Base-by-base conservation (phyloP, 2,797 vertebrate species). In the Oryzias dopingdopingensis region DNA sequence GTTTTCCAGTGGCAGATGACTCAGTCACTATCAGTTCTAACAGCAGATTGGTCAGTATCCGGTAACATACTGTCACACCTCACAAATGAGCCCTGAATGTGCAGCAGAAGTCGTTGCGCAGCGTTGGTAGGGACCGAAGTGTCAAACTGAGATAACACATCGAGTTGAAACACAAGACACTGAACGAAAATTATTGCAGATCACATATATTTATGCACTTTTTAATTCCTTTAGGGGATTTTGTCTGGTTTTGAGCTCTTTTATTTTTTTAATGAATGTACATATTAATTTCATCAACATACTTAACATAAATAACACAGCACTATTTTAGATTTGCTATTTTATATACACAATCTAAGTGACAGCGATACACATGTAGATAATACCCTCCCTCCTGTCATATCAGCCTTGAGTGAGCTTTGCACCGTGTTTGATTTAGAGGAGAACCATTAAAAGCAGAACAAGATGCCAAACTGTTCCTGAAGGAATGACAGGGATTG, bases 301-400 rank as follows among this genome's bases (percentile, higher is more conserved):
- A 91, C 87, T 88, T 68, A 86, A 91, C 86, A 87, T 85, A 91
- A 91, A 90, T 77, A 86, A 92, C 90, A 92, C 89, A 81, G 80
- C 82, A 91, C 89, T 84, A 85, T 76, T 76, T 85, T 87, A 81
- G 77, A 86, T 80, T 89, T 62, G 59, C 81, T 88, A 88, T 82
- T 85, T 56, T 91, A 90, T 92, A 89, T 92, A 93, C 90, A 92
- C 85, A 45, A 89, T 84, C 84, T 88, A 91, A 86, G 66, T 64
- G 72, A 91, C 85, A 88, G 87, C 79, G 61, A 85, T 84, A 88
- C 82, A 84, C 84, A 84, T 86, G 84, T 69, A 75, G 64, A 76
- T 78, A 80, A 85, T 76, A 62, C 67, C 76, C 49, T 40, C 51
- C 45, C 59, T 56, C 43, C 78, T 75, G 77, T 57, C 70, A 43